Conservation (phyloP, 2,797 vertebrate genomes). For the Cuniculus paca region DNA sequence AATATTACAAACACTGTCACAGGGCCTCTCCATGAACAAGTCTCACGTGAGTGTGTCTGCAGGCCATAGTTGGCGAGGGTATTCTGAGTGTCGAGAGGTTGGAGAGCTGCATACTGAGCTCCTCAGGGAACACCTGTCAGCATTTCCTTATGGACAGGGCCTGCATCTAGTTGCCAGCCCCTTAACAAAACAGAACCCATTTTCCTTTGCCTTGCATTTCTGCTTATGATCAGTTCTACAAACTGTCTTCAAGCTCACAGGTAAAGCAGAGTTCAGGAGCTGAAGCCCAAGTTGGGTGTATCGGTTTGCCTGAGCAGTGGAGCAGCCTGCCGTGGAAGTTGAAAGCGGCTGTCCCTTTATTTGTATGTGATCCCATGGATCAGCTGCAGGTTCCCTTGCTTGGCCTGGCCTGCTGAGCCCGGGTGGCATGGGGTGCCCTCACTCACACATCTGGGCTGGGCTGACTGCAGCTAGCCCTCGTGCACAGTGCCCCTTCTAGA, state of each 20-base stretch:
- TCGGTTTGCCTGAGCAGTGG: neutral
- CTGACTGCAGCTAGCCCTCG: neutral
- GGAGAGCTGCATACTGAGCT: neutral
- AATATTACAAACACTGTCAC: neutral
- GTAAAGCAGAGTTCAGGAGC: neutral
- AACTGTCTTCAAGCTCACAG: neutral
- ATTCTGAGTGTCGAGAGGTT: neutral
- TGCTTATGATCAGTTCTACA: neutral
- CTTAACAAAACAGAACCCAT: neutral
- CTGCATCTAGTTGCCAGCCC: neutral
- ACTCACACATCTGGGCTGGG: too few relatives aligned
- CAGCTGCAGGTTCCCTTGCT: neutral
- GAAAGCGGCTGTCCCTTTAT: neutral
- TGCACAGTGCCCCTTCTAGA: neutral
- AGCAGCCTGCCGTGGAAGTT: neutral
- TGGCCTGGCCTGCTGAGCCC: neutral
- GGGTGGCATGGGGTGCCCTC: neutral
- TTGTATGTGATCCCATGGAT: neutral
- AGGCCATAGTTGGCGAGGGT: neutral
- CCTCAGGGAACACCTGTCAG: neutral
- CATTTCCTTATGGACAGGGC: neutral
- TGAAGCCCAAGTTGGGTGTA: neutral
- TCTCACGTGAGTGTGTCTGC: neutral
- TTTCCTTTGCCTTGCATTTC: neutral
- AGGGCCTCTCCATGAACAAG: rapidly evolving